phyloP scores from a whole-genome alignment of 2,113 vertebrate genomes.

The Rana temporaria region DNA sequence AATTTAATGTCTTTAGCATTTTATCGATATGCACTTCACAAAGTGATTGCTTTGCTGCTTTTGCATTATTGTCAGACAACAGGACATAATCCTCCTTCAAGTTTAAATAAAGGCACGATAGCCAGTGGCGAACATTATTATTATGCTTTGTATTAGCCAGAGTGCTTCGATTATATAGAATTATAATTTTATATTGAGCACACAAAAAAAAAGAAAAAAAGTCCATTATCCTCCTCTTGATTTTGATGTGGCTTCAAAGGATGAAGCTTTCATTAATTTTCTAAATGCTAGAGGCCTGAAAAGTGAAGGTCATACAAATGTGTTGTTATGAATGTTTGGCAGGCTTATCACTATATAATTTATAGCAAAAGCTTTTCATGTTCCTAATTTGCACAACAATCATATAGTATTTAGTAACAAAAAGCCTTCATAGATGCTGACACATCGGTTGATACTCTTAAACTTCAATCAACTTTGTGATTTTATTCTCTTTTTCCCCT shows the following conservation, averaged over 20 bases:
- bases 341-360: constrained; percentile 19
- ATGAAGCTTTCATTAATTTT: constrained; percentile 1
- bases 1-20: too few relatives aligned
- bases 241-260: constrained; percentile 16
- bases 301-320: constrained; percentile 17
- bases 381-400: not conserved
- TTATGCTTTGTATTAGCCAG: not conserved
- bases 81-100: too few relatives aligned
- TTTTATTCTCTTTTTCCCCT: too few relatives aligned
- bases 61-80: too few relatives aligned
- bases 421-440: not conserved
- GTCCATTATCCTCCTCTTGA: not conserved
- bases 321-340: constrained; percentile 16
- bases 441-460: not conserved
- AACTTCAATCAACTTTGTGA: not conserved
- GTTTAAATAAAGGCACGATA: too few relatives aligned
- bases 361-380: constrained; percentile 8
- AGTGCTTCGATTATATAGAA: constrained; percentile 6
- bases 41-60: too few relatives aligned
- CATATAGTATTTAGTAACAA: not conserved
- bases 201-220: not conserved
- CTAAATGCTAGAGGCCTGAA: constrained; percentile 9
- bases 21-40: too few relatives aligned
- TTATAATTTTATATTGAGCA: not conserved
- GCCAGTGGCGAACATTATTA: not conserved